A percentile compares a stretch with the other conserved stretches of the same genome.
Evolutionary conservation across 64 coral and sea anemone genomes (phyloP).

Genomic region (Stichodactyla helianthus): DNA sequence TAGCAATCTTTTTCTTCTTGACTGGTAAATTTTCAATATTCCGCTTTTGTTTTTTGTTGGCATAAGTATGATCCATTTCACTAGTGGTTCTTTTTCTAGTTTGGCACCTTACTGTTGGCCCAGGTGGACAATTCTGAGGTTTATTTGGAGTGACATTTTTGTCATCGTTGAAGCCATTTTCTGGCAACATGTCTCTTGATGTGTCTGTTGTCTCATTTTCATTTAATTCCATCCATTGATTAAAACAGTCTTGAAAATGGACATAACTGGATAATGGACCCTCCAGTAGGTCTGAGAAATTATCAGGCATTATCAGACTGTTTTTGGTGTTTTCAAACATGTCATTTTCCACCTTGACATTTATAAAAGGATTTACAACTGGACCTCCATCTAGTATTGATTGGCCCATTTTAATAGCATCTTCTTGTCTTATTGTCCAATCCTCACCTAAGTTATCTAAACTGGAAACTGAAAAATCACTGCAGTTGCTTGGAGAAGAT

Average conservation of each 20-base stretch:
- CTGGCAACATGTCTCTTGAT: neutral
- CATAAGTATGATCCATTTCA: neutral
- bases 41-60: neutral
- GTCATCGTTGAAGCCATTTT: neutral
- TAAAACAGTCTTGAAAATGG: neutral
- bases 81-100: neutral
- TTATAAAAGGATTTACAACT: neutral
- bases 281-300: neutral
- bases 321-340: neutral
- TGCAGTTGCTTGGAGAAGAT: slow-evolving; percentile 14
- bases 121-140: neutral
- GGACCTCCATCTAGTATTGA: neutral
- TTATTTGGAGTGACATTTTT: neutral
- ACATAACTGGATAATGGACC: neutral
- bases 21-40: neutral
- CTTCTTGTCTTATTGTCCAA: neutral
- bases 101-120: neutral
- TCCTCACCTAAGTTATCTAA: neutral
- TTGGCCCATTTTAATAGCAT: neutral
- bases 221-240: neutral
- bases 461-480: neutral
- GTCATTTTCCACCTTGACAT: slow-evolving; percentile 9
- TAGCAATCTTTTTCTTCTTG: neutral
- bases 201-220: neutral
- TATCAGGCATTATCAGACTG: neutral